Evolutionary conservation across 2,888 invertebrate genomes (phyloP).

Genomic region (Gibbula magus): DNA sequence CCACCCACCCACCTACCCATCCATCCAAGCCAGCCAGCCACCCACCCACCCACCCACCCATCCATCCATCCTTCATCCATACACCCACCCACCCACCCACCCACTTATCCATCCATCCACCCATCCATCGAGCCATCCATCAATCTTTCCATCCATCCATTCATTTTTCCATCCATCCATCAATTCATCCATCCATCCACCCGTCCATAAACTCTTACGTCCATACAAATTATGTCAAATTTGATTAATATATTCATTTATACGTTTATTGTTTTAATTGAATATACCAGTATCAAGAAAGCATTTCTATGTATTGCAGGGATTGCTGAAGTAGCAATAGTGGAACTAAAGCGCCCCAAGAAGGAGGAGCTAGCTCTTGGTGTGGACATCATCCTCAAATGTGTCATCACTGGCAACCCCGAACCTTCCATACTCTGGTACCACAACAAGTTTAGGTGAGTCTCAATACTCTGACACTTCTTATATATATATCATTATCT

Average conservation of each 20-base stretch:
- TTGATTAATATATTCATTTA: background rate
- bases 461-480: background rate
- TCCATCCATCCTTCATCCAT: no score
- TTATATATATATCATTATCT: no score
- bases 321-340: constrained; percentile 79
- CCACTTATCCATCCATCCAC: no score
- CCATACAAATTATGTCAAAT: background rate
- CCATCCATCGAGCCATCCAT: no score
- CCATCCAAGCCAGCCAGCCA: no score
- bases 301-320: constrained; percentile 76
- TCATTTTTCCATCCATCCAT: background rate
- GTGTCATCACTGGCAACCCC: constrained; percentile 82
- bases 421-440: constrained; percentile 83
- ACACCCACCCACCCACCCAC: no score
- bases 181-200: background rate
- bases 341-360: constrained; percentile 76
- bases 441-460: constrained; percentile 74
- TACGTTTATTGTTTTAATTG: background rate
- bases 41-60: no score
- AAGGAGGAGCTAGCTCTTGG: constrained; percentile 75
- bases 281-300: background rate
- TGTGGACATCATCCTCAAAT: constrained; percentile 79
- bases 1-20: no score
- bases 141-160: background rate
- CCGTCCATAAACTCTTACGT: background rate